Evolutionary conservation across 2,113 vertebrate genomes (phyloP).

Genomic region (Gopherus flavomarginatus): DNA sequence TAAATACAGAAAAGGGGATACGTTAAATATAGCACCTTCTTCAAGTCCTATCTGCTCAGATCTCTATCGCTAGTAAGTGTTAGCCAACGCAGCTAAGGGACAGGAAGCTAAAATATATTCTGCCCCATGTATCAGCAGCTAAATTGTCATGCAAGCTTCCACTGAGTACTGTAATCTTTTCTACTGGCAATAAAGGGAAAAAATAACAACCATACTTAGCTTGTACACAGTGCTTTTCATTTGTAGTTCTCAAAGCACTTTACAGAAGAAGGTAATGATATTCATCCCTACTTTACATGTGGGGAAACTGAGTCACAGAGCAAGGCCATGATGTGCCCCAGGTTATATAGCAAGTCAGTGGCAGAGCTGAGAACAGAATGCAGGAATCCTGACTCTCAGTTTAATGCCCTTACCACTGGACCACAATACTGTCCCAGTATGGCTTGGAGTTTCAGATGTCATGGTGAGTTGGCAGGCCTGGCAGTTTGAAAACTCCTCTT

Average conservation of each 20-base stretch:
- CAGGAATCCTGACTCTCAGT: not conserved
- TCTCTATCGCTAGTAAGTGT: not conserved
- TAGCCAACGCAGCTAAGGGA: not conserved
- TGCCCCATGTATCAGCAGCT: not conserved
- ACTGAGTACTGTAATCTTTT: not conserved
- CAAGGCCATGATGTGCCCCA: not conserved
- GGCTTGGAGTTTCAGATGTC: not conserved
- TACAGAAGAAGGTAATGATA: not conserved
- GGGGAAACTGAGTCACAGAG: not conserved
- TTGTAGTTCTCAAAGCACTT: not conserved
- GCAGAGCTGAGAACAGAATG: not conserved
- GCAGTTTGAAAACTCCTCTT: not conserved
- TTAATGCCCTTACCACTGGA: not conserved
- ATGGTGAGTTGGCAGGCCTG: not conserved
- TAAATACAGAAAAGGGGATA: not conserved
- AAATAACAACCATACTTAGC: not conserved
- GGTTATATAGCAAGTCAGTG: not conserved
- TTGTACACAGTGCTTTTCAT: not conserved
- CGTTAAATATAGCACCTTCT: not conserved
- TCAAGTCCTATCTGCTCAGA: not conserved
- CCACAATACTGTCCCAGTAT: not conserved
- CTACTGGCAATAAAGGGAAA: not conserved
- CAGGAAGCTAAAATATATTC: not conserved
- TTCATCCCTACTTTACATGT: not conserved
- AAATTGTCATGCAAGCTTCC: not conserved